These are phyloP conservation scores for Pasiphila rectangulata DNA, from an alignment of 2,888 invertebrate genomes.

Conservation along the genomic window DNA sequence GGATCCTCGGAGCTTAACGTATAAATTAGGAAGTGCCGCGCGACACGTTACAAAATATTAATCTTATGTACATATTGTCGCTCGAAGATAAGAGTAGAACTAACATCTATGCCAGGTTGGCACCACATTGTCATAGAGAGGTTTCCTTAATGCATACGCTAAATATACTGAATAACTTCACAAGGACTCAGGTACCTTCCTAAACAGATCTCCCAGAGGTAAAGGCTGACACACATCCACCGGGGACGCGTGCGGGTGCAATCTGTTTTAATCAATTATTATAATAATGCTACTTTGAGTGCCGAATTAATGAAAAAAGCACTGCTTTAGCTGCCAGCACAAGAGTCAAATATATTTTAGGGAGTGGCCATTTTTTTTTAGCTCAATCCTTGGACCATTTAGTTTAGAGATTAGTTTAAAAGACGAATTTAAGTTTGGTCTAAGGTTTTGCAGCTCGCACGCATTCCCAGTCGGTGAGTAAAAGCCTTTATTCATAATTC, in stretches of 20 bases:
- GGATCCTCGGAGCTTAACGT: constrained; percentile 34
- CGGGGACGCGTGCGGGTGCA: neutral
- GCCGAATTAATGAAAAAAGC: no score
- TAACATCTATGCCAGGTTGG: constrained; percentile 53
- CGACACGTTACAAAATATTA: constrained; percentile 72
- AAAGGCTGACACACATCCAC: constrained; percentile 4
- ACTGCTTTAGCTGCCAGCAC: neutral
- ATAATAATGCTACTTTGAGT: no score
- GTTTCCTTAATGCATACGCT: constrained; percentile 10
- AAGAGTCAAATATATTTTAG: neutral
- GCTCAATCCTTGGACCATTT: neutral
- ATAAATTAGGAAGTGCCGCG: constrained; percentile 50
- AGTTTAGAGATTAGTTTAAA: no score
- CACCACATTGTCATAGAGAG: constrained; percentile 28
- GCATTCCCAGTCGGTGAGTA: constrained; percentile 1
- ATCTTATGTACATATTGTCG: constrained; percentile 82
- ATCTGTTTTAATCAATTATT: no score
- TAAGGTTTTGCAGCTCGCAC: neutral
- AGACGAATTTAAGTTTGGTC: neutral
- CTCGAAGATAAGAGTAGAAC: constrained; percentile 74
- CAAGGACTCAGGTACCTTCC: constrained; percentile 18
- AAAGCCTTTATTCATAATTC: constrained; percentile 18
- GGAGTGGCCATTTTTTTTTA: neutral
- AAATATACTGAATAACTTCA: constrained; percentile 12
- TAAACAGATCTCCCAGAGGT: constrained; percentile 14